Base-by-base conservation (phyloP, 2,113 vertebrate genomes). In the Cynocephalus volans region DNA sequence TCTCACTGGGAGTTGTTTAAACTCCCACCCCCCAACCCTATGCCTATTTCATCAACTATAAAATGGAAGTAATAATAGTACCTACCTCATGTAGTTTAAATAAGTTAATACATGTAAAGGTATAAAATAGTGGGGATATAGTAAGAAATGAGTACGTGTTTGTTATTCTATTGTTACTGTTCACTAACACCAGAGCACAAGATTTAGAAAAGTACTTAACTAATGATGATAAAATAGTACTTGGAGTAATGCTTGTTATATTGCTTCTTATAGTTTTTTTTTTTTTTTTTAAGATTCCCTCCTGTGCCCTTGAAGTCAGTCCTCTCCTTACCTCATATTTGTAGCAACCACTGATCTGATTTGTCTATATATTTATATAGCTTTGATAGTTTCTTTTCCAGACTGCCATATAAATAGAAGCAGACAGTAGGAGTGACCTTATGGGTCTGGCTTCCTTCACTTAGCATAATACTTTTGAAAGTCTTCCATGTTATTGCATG, bases 21-120 rank as follows among this genome's bases (percentile, higher is more conserved):
- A 88, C 9, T 6, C 52, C 5, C 13, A 3, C 24, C 62, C 24
- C 60, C 5, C 13, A 1, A 36, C 62, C 24, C 19, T 14, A 36
- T 88, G 18, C 79, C 50, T 86, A 15, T 85, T 93, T 80, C 14
- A 79, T 75, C 45, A 67, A 26, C 60, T 87, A 12, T 83, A 83
- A 88, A 88, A 77, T 82, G 14, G n/a, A 73, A 93, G 60, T 86
- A 64, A 72, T 86, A 64, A 72, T 24, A 64, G 18, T 80, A 31
- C 12, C 10, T 83, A 52, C 17, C 28, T 88, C 6, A 60, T 82
- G 52, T 56, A 5, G 15, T 52, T 88, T 92, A 76, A 93, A 19
- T 82, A 69, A 75, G 82, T 45, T 88, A 92, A 88, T 88, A 12
- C 24, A 17, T 60, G 0, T 86, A 60, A 92, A 26, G 62, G 6